phyloP scores from a whole-genome alignment of 1,140 invertebrate species.

The Bradynema listronoti region DNA sequence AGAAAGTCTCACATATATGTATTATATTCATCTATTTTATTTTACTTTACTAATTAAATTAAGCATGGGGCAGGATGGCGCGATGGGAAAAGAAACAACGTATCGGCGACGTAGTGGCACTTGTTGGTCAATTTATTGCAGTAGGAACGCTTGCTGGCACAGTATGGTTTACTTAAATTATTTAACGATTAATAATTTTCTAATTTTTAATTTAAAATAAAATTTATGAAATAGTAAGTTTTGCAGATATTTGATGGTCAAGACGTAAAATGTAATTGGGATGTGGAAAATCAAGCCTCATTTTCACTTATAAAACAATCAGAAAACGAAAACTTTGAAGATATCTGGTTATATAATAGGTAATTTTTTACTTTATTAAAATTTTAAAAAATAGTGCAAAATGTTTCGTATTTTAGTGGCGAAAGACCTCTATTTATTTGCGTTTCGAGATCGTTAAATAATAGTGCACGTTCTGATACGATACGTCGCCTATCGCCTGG shows the following conservation, averaged over 20 bases:
- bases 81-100: slow-evolving; percentile 51
- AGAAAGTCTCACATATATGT: background rate
- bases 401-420: slow-evolving; percentile 40
- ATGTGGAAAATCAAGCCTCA: slow-evolving; percentile 46
- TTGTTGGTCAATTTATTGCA: slow-evolving; percentile 54
- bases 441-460: slow-evolving; percentile 37
- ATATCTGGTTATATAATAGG: slow-evolving; percentile 58
- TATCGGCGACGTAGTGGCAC: slow-evolving; percentile 50
- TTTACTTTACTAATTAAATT: slow-evolving; percentile 22
- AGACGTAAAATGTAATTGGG: slow-evolving; percentile 47
- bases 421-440: slow-evolving; percentile 51
- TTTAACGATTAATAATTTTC: too few species aligned
- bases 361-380: slow-evolving; percentile 18
- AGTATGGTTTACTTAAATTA: too few species aligned
- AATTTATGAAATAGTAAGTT: background rate
- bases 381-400: background rate
- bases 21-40: background rate
- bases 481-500: slow-evolving; percentile 54
- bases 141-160: slow-evolving; percentile 51
- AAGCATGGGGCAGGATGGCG: slow-evolving; percentile 52
- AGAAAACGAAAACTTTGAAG: slow-evolving; percentile 46
- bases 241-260: slow-evolving; percentile 41
- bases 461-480: slow-evolving; percentile 38
- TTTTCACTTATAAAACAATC: slow-evolving; percentile 28
- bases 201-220: too few species aligned